Evolutionary conservation across 2,113 vertebrate genomes (phyloP), one percentile per base, ranked within the genome.

Genomic region (Rhinolophus sinicus): DNA sequence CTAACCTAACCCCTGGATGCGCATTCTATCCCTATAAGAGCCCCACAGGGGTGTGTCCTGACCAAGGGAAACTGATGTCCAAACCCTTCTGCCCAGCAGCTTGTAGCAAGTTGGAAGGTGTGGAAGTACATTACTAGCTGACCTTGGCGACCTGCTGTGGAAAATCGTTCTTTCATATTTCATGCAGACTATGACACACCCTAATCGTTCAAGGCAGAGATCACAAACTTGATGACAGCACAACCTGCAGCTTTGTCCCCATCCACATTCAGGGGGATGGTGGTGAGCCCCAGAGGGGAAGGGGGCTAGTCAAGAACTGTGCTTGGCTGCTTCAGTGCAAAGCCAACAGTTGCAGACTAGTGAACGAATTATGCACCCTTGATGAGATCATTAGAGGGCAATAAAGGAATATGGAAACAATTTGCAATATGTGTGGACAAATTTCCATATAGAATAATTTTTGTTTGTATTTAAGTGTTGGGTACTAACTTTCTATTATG

Each of bases 341-440:
- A 97, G 96, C 75, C 85, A 90, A 90, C 76, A 65, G 87, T 97
- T 56, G 65, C 90, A 81, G 97, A 95, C 97, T 95, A 69, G 94
- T 84, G 92, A 97, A 83, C 96, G 97, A 95, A 97, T 96, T 98
- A 95, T 86, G 92, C 82, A 56, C 50, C 96, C 97, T 96, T 93
- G 97, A 94, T 97, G 97, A 98, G 97, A 91, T 96, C 97, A 84
- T 98, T 97, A 97, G 95, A 97, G 97, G 97, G 98, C 95, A 97
- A 97, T 97, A 97, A 98, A 97, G 95, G 93, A 94, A 98, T 98
- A 97, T 97, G 91, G 97, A 98, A 98, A 97, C 97, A 93, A 58
- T 98, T 97, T 97, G 95, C 97, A 98, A 97, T 94, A 97, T 97
- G 97, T 92, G 95, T 97, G 97, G 98, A 97, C 97, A 97, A 93